Conservation (phyloP, 1,140 invertebrate species). For the Camponotus pennsylvanicus region DNA sequence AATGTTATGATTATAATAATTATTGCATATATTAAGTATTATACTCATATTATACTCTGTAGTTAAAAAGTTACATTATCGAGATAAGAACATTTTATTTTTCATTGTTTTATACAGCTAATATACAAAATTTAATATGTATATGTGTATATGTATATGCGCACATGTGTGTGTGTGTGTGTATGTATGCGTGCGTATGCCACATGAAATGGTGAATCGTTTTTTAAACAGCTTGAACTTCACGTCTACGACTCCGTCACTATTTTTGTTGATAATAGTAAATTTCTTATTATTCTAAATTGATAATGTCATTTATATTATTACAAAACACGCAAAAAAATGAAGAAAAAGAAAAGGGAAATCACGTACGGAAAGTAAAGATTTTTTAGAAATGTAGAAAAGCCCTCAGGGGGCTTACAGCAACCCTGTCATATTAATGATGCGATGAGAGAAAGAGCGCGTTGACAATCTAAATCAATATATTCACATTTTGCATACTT, state of each 20-base stretch:
- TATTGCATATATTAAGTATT: slow-evolving; percentile 33
- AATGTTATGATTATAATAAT: slow-evolving; percentile 6
- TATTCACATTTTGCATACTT: slow-evolving; percentile 57
- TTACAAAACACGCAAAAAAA: slow-evolving; percentile 22
- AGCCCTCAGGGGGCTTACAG: background rate
- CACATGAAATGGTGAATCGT: slow-evolving; percentile 67
- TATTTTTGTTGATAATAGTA: slow-evolving; percentile 38
- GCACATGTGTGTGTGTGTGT: background rate
- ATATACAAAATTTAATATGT: slow-evolving; percentile 28
- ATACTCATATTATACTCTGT: slow-evolving; percentile 29
- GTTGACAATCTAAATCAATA: slow-evolving; percentile 39
- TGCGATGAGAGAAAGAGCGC: slow-evolving; percentile 14
- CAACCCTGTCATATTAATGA: slow-evolving; percentile 9
- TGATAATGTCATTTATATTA: slow-evolving; percentile 28
- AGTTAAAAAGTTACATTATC: slow-evolving; percentile 50
- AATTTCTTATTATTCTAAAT: slow-evolving; percentile 46
- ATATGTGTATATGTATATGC: background rate
- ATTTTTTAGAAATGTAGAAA: slow-evolving; percentile 61
- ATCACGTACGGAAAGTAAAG: background rate
- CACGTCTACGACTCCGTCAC: slow-evolving; percentile 60
- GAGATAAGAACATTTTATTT: background rate
- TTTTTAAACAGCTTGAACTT: slow-evolving; percentile 59
- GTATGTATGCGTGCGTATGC: background rate
- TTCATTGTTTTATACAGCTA: slow-evolving; percentile 4
- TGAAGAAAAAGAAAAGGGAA: background rate